Evolutionary conservation across 2,888 invertebrate species (phyloP).

Genomic region (Bellardia bayeri): DNA sequence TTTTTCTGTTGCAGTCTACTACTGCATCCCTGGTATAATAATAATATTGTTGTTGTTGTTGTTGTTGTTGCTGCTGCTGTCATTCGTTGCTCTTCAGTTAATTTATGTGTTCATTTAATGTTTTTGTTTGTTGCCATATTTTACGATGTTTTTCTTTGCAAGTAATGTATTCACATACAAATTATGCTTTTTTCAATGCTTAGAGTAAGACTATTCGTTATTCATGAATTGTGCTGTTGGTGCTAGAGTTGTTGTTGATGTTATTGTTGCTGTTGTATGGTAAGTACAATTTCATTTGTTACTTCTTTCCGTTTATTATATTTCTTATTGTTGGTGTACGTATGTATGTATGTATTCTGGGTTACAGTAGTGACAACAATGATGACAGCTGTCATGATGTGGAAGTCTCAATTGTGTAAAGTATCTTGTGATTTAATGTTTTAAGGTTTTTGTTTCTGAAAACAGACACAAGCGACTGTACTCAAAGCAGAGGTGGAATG

Average conservation of each 20-base stretch:
- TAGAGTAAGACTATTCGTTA: slow-evolving; percentile 31
- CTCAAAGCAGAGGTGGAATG: background rate
- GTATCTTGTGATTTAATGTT: slow-evolving; percentile 65
- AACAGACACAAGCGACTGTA: background rate
- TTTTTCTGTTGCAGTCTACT: too few species aligned
- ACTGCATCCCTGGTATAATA: background rate
- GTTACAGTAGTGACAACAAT: slow-evolving; percentile 69
- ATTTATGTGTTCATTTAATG: slow-evolving; percentile 72
- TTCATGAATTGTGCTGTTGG: slow-evolving; percentile 29
- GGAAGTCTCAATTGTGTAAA: slow-evolving; percentile 68
- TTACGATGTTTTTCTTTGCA: slow-evolving; percentile 25
- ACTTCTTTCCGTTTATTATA: slow-evolving; percentile 26
- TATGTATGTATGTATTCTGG: slow-evolving; percentile 37
- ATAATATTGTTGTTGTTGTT: background rate
- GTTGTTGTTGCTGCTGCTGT: background rate
- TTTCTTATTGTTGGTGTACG: background rate
- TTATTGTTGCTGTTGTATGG: slow-evolving; percentile 17
- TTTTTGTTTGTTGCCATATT: slow-evolving; percentile 72
- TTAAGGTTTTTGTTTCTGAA: background rate
- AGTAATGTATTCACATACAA: slow-evolving; percentile 11
- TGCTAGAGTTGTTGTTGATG: background rate
- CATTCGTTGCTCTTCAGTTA: slow-evolving; percentile 63
- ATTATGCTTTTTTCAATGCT: slow-evolving; percentile 4
- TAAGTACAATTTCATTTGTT: slow-evolving; percentile 53
- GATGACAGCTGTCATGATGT: slow-evolving; percentile 73